Conservation (phyloP, 2,797 vertebrate genomes). For the Rhynchonycteris naso region DNA sequence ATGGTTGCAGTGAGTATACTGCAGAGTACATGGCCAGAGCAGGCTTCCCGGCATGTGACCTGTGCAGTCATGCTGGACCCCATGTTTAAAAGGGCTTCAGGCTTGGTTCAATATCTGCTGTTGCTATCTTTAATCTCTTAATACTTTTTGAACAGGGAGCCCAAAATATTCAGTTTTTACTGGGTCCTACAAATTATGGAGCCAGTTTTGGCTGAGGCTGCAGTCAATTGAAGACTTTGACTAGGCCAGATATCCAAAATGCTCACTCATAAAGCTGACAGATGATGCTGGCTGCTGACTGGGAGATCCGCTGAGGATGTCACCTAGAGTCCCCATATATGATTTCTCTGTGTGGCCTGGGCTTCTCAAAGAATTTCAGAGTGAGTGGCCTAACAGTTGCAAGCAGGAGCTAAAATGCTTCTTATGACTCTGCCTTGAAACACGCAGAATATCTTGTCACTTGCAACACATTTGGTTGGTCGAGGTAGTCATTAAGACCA, state of each 20-base stretch:
- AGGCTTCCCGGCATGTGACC: background rate
- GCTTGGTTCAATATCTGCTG: background rate
- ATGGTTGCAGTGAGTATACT: background rate
- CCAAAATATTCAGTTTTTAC: background rate
- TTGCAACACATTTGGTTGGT: background rate
- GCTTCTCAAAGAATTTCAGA: constrained; percentile 37
- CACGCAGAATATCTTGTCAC: background rate
- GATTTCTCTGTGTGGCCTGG: background rate
- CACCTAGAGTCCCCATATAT: background rate
- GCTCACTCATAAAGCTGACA: background rate
- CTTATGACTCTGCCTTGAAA: background rate
- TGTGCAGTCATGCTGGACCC: background rate
- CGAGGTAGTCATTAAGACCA: constrained; percentile 22
- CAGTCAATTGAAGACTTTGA: background rate
- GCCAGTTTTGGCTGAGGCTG: background rate
- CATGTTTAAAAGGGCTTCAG: background rate
- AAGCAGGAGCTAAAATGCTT: background rate
- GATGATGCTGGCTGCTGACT: background rate
- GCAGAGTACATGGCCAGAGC: background rate
- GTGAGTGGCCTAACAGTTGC: background rate
- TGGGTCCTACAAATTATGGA: background rate
- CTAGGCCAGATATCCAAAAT: background rate
- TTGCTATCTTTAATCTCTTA: background rate
- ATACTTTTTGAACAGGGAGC: background rate
- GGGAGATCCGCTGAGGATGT: background rate